These are phyloP conservation scores for Harpalus rubripes DNA, from an alignment of 2,888 invertebrate species.

Conservation along the genomic window DNA sequence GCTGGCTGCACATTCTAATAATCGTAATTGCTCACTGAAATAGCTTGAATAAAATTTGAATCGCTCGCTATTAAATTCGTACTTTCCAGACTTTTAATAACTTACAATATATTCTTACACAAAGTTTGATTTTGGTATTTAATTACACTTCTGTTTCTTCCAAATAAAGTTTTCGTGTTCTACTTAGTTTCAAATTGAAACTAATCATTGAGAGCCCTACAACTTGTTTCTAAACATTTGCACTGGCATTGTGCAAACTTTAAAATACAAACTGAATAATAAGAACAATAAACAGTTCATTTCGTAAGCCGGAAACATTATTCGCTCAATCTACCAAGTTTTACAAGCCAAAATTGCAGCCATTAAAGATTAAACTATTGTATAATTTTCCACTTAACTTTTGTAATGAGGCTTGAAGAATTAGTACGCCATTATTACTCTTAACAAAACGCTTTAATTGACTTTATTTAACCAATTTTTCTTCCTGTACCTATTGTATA, in stretches of 20 bases:
- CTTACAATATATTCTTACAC: slow-evolving; percentile 59
- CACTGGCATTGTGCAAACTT: slow-evolving; percentile 28
- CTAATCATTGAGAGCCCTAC: slow-evolving; percentile 32
- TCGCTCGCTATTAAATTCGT: slow-evolving; percentile 63
- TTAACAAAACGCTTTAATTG: slow-evolving; percentile 23
- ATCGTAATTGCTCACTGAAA: slow-evolving; percentile 66
- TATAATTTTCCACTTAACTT: slow-evolving; percentile 32
- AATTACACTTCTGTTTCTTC: slow-evolving; percentile 55
- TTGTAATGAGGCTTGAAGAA: slow-evolving; percentile 21
- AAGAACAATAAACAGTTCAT: slow-evolving; percentile 39
- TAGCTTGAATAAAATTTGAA: slow-evolving; percentile 65
- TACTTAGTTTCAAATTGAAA: slow-evolving; percentile 43
- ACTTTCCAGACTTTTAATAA: slow-evolving; percentile 62
- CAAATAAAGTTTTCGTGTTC: slow-evolving; percentile 27
- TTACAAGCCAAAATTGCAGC: slow-evolving; percentile 6
- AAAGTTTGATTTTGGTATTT: slow-evolving; percentile 58
- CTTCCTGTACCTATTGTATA: not conserved
- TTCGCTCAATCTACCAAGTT: slow-evolving; percentile 5
- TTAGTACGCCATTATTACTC: slow-evolving; percentile 26
- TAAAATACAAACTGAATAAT: slow-evolving; percentile 49
- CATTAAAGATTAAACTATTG: slow-evolving; percentile 18
- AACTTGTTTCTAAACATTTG: slow-evolving; percentile 44
- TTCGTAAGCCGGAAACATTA: slow-evolving; percentile 24
- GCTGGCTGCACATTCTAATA: slow-evolving; percentile 66
- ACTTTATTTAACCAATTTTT: not conserved